phyloP scores from a whole-genome alignment of 1,140 invertebrate species.

The Tetragonula clypearis region DNA sequence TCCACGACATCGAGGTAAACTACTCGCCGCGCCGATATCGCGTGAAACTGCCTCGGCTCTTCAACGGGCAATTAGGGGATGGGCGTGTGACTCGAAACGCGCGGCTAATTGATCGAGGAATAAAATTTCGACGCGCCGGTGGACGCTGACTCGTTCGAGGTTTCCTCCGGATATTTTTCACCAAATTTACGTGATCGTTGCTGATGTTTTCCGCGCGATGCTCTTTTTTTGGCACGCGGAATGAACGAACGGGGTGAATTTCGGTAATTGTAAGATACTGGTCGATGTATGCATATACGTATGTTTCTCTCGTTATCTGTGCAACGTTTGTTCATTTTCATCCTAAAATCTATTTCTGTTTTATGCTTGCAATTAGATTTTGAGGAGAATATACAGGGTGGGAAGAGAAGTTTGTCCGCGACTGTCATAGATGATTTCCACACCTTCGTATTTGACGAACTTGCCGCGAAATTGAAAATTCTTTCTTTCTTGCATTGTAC shows the following conservation, averaged over 20 bases:
- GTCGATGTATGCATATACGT: neutral
- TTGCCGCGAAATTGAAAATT: too few relatives aligned
- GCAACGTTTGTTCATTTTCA: neutral
- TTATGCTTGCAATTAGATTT: too few relatives aligned
- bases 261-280: neutral
- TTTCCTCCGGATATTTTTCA: neutral
- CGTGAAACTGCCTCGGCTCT: slow-evolving; percentile 1
- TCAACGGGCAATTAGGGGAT: slow-evolving; percentile 23
- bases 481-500: too few relatives aligned
- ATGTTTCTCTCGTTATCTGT: neutral
- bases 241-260: neutral
- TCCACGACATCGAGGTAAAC: slow-evolving; percentile 18
- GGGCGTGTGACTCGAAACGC: slow-evolving; percentile 20
- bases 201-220: neutral
- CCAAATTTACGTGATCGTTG: neutral
- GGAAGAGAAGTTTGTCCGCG: too few relatives aligned
- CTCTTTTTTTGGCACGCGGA: neutral
- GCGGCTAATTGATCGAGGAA: slow-evolving; percentile 15
- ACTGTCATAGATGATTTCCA: too few relatives aligned
- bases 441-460: too few relatives aligned
- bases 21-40: neutral
- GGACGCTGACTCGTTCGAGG: neutral
- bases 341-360: neutral
- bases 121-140: slow-evolving; percentile 19
- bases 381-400: too few relatives aligned